These are phyloP conservation scores for Eupithecia insigniata DNA, from an alignment of 2,888 invertebrate species.

Conservation along the genomic window DNA sequence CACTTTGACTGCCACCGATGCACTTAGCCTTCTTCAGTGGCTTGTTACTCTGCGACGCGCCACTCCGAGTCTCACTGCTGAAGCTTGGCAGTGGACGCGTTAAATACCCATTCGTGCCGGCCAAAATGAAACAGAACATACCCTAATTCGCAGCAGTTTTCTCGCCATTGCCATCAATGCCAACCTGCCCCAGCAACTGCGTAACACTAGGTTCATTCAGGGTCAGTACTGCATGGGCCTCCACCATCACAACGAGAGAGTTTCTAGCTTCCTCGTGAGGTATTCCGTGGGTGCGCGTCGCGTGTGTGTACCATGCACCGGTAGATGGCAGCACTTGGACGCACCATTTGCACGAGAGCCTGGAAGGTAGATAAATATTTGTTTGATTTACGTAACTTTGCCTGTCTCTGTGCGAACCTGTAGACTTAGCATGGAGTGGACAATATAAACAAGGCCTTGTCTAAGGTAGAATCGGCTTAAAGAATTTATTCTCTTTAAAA, in stretches of 20 bases:
- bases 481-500: no score
- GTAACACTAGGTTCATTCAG: conserved; percentile 77
- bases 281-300: conserved; percentile 82
- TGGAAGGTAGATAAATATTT: conserved; percentile 47
- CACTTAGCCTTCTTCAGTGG: not conserved
- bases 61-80: not conserved
- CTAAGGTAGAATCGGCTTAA: not conserved
- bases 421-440: no score
- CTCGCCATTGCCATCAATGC: conserved; percentile 57
- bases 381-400: not conserved
- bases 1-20: not conserved
- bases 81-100: not conserved
- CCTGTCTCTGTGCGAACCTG: no score
- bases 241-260: conserved; percentile 85
- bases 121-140: conserved; percentile 17
- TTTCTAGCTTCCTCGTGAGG: conserved; percentile 85
- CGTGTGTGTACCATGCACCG: conserved; percentile 85
- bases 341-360: conserved; percentile 84
- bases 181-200: conserved; percentile 73
- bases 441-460: not conserved
- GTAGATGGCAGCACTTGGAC: conserved; percentile 80
- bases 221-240: conserved; percentile 85
- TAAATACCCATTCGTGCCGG: not conserved
- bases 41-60: not conserved
- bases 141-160: conserved; percentile 22